Evolutionary conservation across 2,797 vertebrate genomes (phyloP), one percentile per base, ranked within the genome.

Genomic region (Peromyscus eremicus): DNA sequence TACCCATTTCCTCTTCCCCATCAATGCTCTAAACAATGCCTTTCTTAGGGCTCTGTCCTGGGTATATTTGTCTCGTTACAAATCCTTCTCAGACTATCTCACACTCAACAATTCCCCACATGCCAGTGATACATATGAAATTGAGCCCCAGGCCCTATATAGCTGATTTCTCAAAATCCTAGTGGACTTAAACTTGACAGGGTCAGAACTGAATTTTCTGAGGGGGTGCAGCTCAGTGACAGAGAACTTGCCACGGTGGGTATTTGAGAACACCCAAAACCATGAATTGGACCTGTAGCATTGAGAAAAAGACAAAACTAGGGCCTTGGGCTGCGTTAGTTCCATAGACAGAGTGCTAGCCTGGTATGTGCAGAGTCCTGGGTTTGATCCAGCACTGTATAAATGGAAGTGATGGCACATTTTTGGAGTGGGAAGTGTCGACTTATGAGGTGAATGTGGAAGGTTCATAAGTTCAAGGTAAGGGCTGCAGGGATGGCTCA

Each of bases 41-140:
- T 10, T 94, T 77, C 37, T 77, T 19, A 89, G 76, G 29, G 5
- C 55, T 87, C 71, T 90, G 27, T 62, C 73, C 17, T 87, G 46
- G 16, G 11, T 55, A 89, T 89, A 64, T 60, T 52, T 89, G 57
- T 40, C 34, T 71, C 60, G 66, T 95, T 84, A 82, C 64, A 96
- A 87, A 81, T 94, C 73, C 40, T 76, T 93, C 37, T 92, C 37
- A 73, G 62, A 79, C 91, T 27, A 49, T 79, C 64, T 92, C 62
- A 80, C 57, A 52, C 82, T 66, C 57, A 92, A 68, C 64, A 73
- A 83, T 34, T 29, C 49, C 34, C 37, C 60, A 19, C 76, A 94
- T 40, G 23, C 27, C 49, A 73, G 0, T 17, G 32, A 75, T 37
- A 27, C 23, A 13, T n/a, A 40, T 40, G 37, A 73, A 93, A 49